These are phyloP conservation scores for Sinodicranocentrus sp. DNA, from an alignment of 2,888 invertebrate species.

Conservation along the genomic window DNA sequence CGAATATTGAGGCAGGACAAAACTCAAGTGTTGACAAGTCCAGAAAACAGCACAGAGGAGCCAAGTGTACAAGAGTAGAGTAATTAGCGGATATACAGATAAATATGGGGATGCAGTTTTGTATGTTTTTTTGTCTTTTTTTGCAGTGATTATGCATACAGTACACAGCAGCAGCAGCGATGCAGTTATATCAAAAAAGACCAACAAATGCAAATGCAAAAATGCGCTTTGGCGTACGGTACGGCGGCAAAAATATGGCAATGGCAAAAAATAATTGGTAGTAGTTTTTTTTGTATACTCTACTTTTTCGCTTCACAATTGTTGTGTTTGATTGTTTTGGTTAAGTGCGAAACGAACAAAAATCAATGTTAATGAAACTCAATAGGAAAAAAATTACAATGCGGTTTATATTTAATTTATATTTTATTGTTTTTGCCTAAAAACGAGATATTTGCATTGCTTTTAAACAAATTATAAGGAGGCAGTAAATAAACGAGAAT, in stretches of 20 bases:
- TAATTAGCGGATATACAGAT: too few species aligned
- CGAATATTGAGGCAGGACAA: too few species aligned
- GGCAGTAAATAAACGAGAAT: too few species aligned
- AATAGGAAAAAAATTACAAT: constrained; percentile 11
- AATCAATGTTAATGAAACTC: constrained; percentile 8
- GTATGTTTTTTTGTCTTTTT: constrained; percentile 20
- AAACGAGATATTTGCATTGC: background rate
- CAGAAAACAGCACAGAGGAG: background rate
- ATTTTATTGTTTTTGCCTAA: background rate
- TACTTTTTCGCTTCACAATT: background rate
- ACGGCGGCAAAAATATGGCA: background rate
- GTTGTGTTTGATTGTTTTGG: background rate
- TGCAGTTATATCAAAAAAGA: constrained; percentile 32
- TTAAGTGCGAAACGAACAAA: background rate
- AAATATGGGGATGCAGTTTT: constrained; percentile 22
- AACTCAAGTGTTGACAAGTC: too few species aligned
- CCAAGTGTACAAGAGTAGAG: constrained; percentile 13
- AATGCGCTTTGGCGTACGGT: constrained; percentile 21
- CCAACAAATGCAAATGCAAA: constrained; percentile 23
- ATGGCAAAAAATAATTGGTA: constrained; percentile 10
- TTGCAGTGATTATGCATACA: constrained; percentile 48
- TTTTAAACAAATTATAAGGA: background rate
- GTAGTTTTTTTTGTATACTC: background rate
- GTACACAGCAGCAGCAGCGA: constrained; percentile 60
- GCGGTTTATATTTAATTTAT: background rate